Conservation (phyloP, 1,140 invertebrate genomes). For the Solenopsis invicta region DNA sequence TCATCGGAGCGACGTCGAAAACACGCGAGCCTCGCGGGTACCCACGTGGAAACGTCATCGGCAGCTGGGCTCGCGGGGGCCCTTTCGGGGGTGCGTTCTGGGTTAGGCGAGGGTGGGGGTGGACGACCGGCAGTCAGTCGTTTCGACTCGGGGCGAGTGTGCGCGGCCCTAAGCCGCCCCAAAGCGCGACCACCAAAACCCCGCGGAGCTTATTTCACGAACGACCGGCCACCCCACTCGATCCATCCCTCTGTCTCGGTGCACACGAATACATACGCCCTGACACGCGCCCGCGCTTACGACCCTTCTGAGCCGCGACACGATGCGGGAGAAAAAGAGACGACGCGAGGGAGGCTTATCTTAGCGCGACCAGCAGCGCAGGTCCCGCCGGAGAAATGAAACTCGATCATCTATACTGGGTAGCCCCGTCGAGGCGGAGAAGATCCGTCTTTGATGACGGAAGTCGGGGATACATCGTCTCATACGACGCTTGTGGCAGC, state of each 20-base stretch:
- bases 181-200: conserved; percentile 85
- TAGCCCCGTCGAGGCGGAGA: conserved; percentile 41
- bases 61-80: conserved; percentile 84
- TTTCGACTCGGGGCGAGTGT: conserved; percentile 74
- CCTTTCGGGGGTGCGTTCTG: conserved; percentile 69
- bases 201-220: conserved; percentile 87
- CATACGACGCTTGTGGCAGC: neutral
- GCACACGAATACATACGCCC: conserved; percentile 49
- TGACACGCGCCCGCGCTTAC: conserved; percentile 30
- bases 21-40: conserved; percentile 85
- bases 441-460: conserved; percentile 61
- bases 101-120: conserved; percentile 67
- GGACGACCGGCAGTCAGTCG: conserved; percentile 74
- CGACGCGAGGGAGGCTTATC: conserved; percentile 81
- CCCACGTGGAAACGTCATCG: conserved; percentile 87
- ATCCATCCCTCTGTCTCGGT: conserved; percentile 70
- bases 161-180: conserved; percentile 82
- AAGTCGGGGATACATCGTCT: conserved; percentile 6
- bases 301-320: neutral
- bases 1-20: conserved; percentile 84
- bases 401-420: conserved; percentile 75
- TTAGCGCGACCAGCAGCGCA: conserved; percentile 76
- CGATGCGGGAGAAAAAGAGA: conserved; percentile 73
- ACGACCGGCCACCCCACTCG: conserved; percentile 83
- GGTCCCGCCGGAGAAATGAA: conserved; percentile 74